Conservation (phyloP, 2,888 invertebrate species). For the Flexamia atlantica region DNA sequence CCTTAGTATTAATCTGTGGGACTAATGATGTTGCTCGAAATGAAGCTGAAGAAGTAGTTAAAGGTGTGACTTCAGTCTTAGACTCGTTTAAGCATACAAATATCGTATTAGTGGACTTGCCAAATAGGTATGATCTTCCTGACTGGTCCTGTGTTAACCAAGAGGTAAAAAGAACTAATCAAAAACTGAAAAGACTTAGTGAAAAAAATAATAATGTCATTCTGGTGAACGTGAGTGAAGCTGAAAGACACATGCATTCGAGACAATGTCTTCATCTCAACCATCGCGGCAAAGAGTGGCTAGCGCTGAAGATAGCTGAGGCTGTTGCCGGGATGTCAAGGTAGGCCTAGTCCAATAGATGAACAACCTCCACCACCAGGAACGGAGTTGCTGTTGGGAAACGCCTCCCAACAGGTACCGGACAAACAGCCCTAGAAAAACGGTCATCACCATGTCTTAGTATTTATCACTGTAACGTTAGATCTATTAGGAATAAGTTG, state of each 20-base stretch:
- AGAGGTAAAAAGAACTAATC: conserved; percentile 19
- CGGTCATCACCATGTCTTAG: no score
- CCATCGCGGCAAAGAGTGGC: not conserved
- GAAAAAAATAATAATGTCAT: conserved; percentile 8
- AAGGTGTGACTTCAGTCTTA: not conserved
- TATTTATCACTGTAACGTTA: conserved; percentile 13
- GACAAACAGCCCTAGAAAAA: conserved; percentile 17
- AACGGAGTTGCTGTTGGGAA: conserved; percentile 3
- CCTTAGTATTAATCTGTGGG: not conserved
- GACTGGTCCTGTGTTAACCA: conserved; percentile 30
- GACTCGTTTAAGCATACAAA: conserved; percentile 10
- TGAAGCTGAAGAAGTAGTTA: conserved; percentile 22
- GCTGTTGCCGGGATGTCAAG: not conserved
- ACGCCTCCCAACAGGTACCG: conserved; percentile 6
- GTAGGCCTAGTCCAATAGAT: not conserved
- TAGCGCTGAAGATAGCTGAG: not conserved
- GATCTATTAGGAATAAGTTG: not conserved
- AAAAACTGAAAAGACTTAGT: conserved; percentile 1
- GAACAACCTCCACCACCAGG: conserved; percentile 37
- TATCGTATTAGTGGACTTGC: not conserved
- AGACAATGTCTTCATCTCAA: not conserved
- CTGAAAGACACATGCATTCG: not conserved
- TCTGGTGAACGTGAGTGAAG: not conserved
- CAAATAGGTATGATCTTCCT: conserved; percentile 27
- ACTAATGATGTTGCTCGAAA: conserved; percentile 27